phyloP scores from a whole-genome alignment of 2,797 vertebrate genomes.

The Phoxinus dragarum region DNA sequence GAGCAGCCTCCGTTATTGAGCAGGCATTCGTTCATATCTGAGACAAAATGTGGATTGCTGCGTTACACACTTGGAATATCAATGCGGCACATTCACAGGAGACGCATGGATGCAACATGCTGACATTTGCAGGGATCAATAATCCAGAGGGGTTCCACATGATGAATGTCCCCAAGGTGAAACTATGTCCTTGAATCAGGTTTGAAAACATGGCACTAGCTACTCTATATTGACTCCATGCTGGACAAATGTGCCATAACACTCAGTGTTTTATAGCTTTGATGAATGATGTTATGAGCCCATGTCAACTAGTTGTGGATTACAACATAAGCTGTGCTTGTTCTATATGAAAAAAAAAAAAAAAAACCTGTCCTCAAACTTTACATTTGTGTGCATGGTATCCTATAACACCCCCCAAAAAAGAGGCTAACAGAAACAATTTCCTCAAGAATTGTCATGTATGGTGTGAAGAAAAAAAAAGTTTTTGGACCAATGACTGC shows the following conservation, averaged over 20 bases:
- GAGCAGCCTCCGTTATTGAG: conserved; percentile 96
- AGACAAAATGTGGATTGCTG: conserved; percentile 46
- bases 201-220: conserved; percentile 12
- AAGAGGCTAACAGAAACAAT: neutral
- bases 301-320: neutral
- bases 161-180: neutral
- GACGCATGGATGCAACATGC: neutral
- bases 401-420: neutral
- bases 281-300: neutral
- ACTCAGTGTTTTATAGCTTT: neutral
- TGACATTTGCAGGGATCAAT: conserved; percentile 1
- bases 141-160: conserved; percentile 13
- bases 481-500: too few species aligned
- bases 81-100: conserved; percentile 11
- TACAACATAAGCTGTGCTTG: neutral
- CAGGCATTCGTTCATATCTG: conserved; percentile 93
- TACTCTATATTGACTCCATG: neutral
- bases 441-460: neutral
- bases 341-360: neutral
- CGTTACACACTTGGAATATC: conserved; percentile 20
- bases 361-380: neutral
- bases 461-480: neutral
- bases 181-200: conserved; percentile 3
- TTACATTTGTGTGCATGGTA: neutral
- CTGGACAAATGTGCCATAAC: neutral